These are phyloP conservation scores for Tethea ocularis DNA, from an alignment of 2,888 invertebrate genomes.

Conservation along the genomic window DNA sequence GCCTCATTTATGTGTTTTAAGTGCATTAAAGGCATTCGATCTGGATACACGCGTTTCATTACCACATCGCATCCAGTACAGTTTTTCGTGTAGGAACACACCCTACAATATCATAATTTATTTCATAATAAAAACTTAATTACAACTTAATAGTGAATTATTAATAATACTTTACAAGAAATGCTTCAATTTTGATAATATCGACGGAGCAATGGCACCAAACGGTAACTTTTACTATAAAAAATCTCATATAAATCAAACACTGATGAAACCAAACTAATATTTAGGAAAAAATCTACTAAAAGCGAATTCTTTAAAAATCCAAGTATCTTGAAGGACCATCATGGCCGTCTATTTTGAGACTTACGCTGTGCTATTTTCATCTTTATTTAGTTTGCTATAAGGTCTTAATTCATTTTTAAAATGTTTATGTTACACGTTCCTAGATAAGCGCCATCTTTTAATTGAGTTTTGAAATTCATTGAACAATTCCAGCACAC, in stretches of 20 bases:
- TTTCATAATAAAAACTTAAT: slow-evolving; percentile 6
- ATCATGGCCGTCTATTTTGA: no score
- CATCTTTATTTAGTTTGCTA: no score
- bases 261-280: background rate
- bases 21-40: no score
- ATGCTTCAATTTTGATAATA: slow-evolving; percentile 23
- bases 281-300: background rate
- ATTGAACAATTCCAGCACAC: no score
- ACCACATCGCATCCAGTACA: no score
- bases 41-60: no score
- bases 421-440: no score
- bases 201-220: slow-evolving; percentile 17
- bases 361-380: no score
- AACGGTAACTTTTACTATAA: slow-evolving; percentile 16
- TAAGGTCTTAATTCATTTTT: no score
- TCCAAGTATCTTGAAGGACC: no score
- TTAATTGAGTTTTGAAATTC: background rate
- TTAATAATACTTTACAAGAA: slow-evolving; percentile 27
- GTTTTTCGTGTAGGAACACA: no score
- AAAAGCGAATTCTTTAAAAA: background rate
- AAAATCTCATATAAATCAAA: background rate
- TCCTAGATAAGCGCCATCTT: background rate
- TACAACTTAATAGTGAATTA: slow-evolving; percentile 15
- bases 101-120: background rate
- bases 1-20: no score